phyloP scores from a whole-genome alignment of 2,888 invertebrate genomes.

The Drosophila mercatorum region DNA sequence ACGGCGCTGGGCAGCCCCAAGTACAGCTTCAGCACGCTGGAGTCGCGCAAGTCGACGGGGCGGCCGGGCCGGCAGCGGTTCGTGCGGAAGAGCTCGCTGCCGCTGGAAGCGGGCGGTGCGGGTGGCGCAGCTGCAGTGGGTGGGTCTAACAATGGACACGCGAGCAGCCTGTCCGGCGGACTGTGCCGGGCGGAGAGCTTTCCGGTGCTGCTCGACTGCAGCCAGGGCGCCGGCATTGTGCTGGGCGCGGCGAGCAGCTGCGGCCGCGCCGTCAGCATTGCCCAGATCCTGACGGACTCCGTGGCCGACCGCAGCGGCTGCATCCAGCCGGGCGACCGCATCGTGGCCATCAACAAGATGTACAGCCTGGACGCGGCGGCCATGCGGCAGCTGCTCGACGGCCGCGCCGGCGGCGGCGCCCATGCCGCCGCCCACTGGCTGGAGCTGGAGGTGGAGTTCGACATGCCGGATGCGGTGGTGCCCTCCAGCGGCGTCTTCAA shows the following conservation, averaged over 20 bases:
- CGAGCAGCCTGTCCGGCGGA: conserved; percentile 66
- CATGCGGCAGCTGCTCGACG: conserved; percentile 85
- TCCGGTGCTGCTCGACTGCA: conserved; percentile 84
- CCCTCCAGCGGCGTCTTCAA: conserved; percentile 96
- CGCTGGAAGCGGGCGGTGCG: conserved; percentile 75
- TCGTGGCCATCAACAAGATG: conserved; percentile 93
- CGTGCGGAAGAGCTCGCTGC: conserved; percentile 86
- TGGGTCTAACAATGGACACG: conserved; percentile 68
- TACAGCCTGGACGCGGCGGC: conserved; percentile 88
- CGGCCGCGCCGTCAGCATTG: conserved; percentile 82
- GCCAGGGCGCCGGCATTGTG: conserved; percentile 84
- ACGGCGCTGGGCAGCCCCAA: conserved; percentile 85
- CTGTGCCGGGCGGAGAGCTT: conserved; percentile 84
- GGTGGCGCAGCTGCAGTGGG: conserved; percentile 18
- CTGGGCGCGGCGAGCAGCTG: conserved; percentile 78
- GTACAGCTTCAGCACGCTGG: conserved; percentile 86
- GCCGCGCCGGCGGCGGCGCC: conserved; percentile 39
- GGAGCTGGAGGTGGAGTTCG: conserved; percentile 93
- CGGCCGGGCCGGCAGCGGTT: conserved; percentile 83
- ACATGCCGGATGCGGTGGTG: conserved; percentile 95
- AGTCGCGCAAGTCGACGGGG: conserved; percentile 85
- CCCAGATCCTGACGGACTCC: conserved; percentile 83
- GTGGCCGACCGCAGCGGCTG: conserved; percentile 88
- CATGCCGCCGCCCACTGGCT: conserved; percentile 87
- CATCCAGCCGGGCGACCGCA: conserved; percentile 92